Base-by-base conservation (phyloP, 92 coral and sea anemone species). In the Virgularia gustaviana region DNA sequence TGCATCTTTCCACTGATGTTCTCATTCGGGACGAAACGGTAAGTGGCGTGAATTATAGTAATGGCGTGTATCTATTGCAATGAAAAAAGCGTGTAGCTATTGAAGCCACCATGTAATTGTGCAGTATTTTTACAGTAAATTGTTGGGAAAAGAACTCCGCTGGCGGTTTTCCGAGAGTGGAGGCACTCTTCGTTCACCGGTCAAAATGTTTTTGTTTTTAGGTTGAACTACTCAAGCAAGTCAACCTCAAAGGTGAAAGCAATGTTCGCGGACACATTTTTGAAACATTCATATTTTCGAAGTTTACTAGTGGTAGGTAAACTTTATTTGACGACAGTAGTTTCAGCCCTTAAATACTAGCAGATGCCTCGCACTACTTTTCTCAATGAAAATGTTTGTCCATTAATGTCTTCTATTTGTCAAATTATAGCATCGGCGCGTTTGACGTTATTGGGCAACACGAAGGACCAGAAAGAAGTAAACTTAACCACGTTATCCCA, bases 161-260 rank as follows among this genome's bases (percentile, higher is more conserved):
- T n/a, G n/a, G n/a, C n/a, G n/a, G n/a, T n/a, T n/a, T n/a, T n/a
- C n/a, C n/a, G n/a, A n/a, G n/a, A n/a, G n/a, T n/a, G n/a, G n/a
- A n/a, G n/a, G 45, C 45, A 39, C 45, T 39, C 45, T 39, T 39
- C 45, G 45, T 39, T 39, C 45, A 39, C 45, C 45, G 45, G 45
- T 39, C 45, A 39, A 39, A 39, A 39, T 39, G 45, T 39, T 39
- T 39, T 39, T 39, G 45, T 39, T 39, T 39, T 39, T 39, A 39
- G 45, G 45, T 39, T 39, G 45, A 39, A 39, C 45, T 39, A 39
- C 45, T 39, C 45, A 39, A 39, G 45, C 45, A 15, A 39, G 45
- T 39, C 45, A 39, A 39, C 45, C 45, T 39, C 45, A 39, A 39
- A 39, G 45, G 45, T 39, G 45, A 39, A 39, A 39, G 45, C 45